Base-by-base conservation (phyloP, 2,888 invertebrate genomes). In the Melanchra persicariae region DNA sequence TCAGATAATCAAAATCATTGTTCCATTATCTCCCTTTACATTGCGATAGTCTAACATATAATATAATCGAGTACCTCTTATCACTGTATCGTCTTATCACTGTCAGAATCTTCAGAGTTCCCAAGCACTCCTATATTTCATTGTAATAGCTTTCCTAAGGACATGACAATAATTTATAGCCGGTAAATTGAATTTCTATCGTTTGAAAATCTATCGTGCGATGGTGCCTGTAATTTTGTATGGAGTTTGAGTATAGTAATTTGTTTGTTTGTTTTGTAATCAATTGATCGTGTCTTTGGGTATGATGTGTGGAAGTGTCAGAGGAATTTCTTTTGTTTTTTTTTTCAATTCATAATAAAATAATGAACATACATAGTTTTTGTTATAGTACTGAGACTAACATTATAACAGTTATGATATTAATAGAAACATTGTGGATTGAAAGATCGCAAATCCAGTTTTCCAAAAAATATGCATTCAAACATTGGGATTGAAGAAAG, bases 161-260 rank as follows among this genome's bases (percentile, higher is more conserved):
- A 79, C 83, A 79, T 79, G 85, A 80, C 86, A 85, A 82, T 87
- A 88, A 89, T 90, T 88, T 89, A 89, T 90, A 81, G 87, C 74
- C 78, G 82, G 87, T 82, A 90, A 90, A 91, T 91, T 89, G 91
- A 90, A 89, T 91, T 90, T 88, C 68, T 74, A 79, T 77, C 77
- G 59, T 77, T 91, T 88, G 90, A 89, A 89, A 90, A 89, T 88
- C 85, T 83, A 81, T 83, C 80, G 85, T 74, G 87, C 81, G 87
- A 85, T 84, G 86, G 79, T 69, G 87, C 85, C 70, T 88, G 81
- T 89, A 75, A 87, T 84, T 80, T 85, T 83, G 82, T 80, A 78
- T 72, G 84, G 65, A 78, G 68, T 71, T 40, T 79, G 65, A 80
- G 68, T 70, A 66, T 76, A 67, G 77, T 77, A 73, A 78, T 79